Base-by-base conservation (phyloP, 2,113 vertebrate genomes). In the Percopsis transmontana region DNA sequence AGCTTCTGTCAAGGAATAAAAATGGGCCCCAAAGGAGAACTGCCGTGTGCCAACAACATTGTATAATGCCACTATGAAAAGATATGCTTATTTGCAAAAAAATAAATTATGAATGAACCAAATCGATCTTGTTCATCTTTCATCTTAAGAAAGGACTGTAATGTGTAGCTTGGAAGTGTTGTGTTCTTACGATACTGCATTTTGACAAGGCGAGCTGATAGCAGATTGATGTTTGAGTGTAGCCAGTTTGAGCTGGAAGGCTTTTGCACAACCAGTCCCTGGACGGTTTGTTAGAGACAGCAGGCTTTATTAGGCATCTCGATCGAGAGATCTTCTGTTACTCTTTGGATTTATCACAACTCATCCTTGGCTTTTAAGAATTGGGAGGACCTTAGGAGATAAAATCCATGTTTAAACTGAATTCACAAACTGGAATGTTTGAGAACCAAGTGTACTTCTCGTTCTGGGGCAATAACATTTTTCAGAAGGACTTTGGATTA, bases 61-160 rank as follows among this genome's bases (percentile, higher is more conserved):
- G 74, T 87, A 84, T 58, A 66, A 82, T 85, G 83, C 87, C 89
- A 89, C 80, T 88, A 75, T 82, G 55, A 60, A 75, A 82, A 82
- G 21, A 63, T 19, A 66, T 80, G 77, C 81, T 75, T 82, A 82
- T 77, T 87, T 85, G 73, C 70, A 74, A 50, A 82, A 50, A 42
- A 87, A 85, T 73, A 65, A 82, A 85, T 65, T 72, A 69, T 58
- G 62, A 48, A 33, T 59, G 38, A 23, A 52, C 55, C 15, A 61
- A 9, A 13, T 53, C 42, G 61, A 55, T 33, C 6, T 45, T 45
- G 42, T 56, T 62, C 42, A 53, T 67, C 62, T 47, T 27, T 45
- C 58, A 7, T 15, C 8, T 15, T 15, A 15, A 13, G 42, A 44
- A 44, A 19, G 1, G 45, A 5, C 7, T 18, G 15, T 45, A 5